phyloP scores from a whole-genome alignment of 1,140 invertebrate species.

The Amphibalanus amphitrite region DNA sequence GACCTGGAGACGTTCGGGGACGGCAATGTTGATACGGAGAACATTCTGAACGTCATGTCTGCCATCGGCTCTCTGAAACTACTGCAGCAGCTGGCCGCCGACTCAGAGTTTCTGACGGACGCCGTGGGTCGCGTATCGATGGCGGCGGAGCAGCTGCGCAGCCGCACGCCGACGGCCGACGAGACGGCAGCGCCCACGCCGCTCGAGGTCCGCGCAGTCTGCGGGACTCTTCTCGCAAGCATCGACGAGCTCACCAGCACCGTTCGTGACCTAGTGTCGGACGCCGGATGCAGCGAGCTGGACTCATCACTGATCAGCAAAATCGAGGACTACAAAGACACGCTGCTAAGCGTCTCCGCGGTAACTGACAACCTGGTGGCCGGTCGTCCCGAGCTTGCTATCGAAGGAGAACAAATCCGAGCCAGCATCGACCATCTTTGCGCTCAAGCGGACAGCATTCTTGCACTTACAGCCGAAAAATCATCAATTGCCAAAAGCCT shows the following conservation, averaged over 20 bases:
- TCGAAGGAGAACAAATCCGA: neutral
- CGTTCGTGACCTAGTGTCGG: neutral
- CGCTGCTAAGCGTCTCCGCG: neutral
- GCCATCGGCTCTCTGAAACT: constrained; percentile 1
- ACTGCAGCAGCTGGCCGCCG: neutral
- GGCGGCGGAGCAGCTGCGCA: neutral
- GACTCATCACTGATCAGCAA: neutral
- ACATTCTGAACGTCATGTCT: neutral
- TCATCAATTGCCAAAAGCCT: neutral
- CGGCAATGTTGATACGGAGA: neutral
- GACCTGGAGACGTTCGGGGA: neutral
- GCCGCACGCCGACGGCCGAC: neutral
- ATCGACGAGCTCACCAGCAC: neutral
- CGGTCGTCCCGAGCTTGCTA: neutral
- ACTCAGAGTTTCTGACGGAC: neutral
- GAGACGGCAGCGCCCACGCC: neutral
- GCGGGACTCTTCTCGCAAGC: neutral
- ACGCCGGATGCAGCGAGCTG: neutral
- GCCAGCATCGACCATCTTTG: neutral
- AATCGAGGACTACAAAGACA: neutral
- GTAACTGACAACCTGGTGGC: neutral
- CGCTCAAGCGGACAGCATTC: neutral
- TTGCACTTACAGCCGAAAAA: neutral
- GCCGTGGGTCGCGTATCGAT: neutral
- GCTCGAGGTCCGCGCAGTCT: neutral